Evolutionary conservation across 37 sponge, comb jelly and placozoan species (phyloP).

Genomic region (Crambe crambe): DNA sequence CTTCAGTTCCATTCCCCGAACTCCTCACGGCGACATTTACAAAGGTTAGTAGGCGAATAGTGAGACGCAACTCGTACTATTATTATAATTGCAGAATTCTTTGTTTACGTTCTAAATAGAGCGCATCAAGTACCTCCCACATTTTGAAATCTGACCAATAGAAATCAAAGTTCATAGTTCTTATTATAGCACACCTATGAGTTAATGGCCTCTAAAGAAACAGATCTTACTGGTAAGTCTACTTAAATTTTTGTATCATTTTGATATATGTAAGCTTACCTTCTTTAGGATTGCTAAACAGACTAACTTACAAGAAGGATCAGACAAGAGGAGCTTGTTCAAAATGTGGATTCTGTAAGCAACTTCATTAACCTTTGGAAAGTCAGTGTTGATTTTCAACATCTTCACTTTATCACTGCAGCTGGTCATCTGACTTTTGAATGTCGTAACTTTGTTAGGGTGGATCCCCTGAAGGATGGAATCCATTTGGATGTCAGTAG

Average conservation of each 20-base stretch:
- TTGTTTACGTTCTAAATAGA: conserved; percentile 15
- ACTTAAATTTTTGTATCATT: no score
- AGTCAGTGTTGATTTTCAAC: no score
- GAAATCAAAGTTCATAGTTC: no score
- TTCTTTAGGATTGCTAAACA: conserved; percentile 52
- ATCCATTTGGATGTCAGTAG: conserved; percentile 84
- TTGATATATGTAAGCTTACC: no score
- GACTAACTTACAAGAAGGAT: conserved; percentile 68
- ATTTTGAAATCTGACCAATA: neutral
- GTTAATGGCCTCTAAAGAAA: no score
- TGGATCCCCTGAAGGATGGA: conserved; percentile 68
- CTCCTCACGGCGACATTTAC: no score
- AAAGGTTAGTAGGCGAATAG: no score
- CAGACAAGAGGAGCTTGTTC: conserved; percentile 68
- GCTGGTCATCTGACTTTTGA: conserved; percentile 90
- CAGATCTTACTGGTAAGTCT: no score
- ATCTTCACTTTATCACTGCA: conserved; percentile 8
- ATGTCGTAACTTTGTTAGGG: conserved; percentile 84
- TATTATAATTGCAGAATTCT: no score
- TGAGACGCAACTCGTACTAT: no score
- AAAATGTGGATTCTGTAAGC: conserved; percentile 83
- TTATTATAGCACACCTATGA: no score
- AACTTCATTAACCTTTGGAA: no score
- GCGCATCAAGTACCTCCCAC: conserved; percentile 1
- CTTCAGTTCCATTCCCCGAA: conserved; percentile 37